Base-by-base conservation (phyloP, 2,888 invertebrate species). In the Eupeodes luniger region DNA sequence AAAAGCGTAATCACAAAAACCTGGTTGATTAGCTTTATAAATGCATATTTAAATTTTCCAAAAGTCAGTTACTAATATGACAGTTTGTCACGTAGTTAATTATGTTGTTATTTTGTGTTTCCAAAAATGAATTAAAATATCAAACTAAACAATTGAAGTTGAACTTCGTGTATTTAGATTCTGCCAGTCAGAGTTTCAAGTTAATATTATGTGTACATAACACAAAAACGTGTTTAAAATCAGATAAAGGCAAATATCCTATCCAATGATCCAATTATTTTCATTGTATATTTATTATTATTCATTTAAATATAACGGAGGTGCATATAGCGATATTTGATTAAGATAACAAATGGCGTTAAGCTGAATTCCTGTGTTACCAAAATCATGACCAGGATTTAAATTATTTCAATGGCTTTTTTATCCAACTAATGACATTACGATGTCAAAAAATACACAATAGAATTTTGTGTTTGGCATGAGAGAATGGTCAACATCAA, bases 401-500 rank as follows among this genome's bases (percentile, higher is more conserved):
- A 36, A 61, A 5, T 61, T n/a, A 61, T 61, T 59, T 34, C n/a
- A 61, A 61, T 61, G 61, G n/a, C 61, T 36, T 40, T 61, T 61
- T 40, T 61, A 61, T 61, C 61, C 36, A 4, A 4, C 36, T 61
- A 61, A 61, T 40, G 34, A 14, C 36, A 36, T 36, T 1, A 5
- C 14, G 36, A 61, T 40, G 36, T 61, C 61, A 61, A 61, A 61
- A 61, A n/a, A 5, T 7, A 5, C 1, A 40, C 5, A 40, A 5
- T 40, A 40, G 40, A 7, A 40, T 40, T 40, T 40, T 40, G 40
- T 40, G 40, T 40, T 40, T 40, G 11, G 11, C 19, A 11, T 19
- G 55, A 19, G 16, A 4, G n/a, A 19, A 19, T 19, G 53, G 53
- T 53, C 7, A 53, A 16, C 16, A 19, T 7, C 16, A 9, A 9